Evolutionary conservation across 1,140 invertebrate species (phyloP).

Genomic region (Trichonephila inaurata): DNA sequence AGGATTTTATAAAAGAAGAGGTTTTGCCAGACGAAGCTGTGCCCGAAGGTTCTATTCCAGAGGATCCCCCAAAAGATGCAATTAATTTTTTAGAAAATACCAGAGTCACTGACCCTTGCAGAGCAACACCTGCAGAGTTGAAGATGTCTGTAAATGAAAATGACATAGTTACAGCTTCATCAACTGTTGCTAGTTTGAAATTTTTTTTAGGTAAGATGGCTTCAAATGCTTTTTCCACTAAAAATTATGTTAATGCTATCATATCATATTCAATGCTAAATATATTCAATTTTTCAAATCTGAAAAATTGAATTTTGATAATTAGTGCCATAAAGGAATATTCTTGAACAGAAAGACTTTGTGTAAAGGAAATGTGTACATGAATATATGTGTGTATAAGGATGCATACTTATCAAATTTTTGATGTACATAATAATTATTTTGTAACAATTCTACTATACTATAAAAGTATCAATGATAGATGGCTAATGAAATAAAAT

Average conservation of each 20-base stretch:
- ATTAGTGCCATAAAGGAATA: background rate
- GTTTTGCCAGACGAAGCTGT: background rate
- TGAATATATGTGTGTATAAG: too few relatives aligned
- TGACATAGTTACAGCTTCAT: background rate
- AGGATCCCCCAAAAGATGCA: slow-evolving; percentile 52
- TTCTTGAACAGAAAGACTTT: background rate
- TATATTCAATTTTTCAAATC: too few relatives aligned
- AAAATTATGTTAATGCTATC: too few relatives aligned
- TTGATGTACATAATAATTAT: too few relatives aligned
- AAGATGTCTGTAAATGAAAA: slow-evolving; percentile 41
- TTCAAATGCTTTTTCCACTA: background rate
- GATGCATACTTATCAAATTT: too few relatives aligned
- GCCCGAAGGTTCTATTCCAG: background rate
- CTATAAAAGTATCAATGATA: too few relatives aligned
- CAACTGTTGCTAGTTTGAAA: slow-evolving; percentile 72
- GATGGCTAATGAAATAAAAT: too few relatives aligned
- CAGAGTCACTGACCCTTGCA: slow-evolving; percentile 71
- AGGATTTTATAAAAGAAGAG: slow-evolving; percentile 50
- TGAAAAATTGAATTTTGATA: too few relatives aligned
- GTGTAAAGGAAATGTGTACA: too few relatives aligned
- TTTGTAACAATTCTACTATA: too few relatives aligned
- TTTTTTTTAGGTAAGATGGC: slow-evolving; percentile 71
- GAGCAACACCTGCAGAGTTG: slow-evolving; percentile 20
- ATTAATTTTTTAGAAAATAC: slow-evolving; percentile 73
- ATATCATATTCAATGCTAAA: too few relatives aligned